These are phyloP conservation scores for Gymnocypris eckloni DNA, from an alignment of 2,797 vertebrate genomes.

Conservation along the genomic window DNA sequence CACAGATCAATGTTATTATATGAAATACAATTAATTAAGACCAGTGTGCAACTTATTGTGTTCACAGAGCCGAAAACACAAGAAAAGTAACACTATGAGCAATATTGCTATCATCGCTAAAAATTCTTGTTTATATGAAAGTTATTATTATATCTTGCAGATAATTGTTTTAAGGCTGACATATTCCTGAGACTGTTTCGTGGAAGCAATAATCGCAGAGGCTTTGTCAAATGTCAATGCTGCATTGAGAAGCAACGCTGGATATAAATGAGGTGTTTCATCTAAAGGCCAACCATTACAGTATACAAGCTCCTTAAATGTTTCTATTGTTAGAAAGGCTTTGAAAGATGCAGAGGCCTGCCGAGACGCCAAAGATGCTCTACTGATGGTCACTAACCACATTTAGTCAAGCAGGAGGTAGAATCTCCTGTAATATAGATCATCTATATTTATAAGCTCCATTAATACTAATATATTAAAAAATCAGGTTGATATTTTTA, in stretches of 20 bases:
- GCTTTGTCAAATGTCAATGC: constrained; percentile 19
- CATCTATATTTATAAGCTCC: constrained; percentile 44
- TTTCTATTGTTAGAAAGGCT: constrained; percentile 1
- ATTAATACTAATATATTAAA: constrained; percentile 42
- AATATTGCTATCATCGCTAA: not conserved
- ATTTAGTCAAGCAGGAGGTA: not conserved
- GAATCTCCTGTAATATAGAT: not conserved
- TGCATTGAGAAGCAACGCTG: not conserved
- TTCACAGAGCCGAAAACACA: not conserved
- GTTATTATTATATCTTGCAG: not conserved
- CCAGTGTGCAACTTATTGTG: not conserved
- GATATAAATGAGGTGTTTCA: constrained; percentile 30
- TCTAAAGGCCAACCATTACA: constrained; percentile 24
- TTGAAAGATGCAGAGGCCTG: not conserved
- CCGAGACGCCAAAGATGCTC: not conserved
- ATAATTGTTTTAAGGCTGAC: not conserved
- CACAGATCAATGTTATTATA: constrained; percentile 17
- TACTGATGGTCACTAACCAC: constrained; percentile 6
- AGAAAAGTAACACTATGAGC: not conserved
- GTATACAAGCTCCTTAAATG: constrained; percentile 25
- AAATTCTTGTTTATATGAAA: not conserved
- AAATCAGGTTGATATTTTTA: constrained; percentile 33
- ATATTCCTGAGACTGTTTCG: not conserved
- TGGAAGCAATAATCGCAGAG: constrained; percentile 1
- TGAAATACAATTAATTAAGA: constrained; percentile 18